Conservation (phyloP, 2,113 vertebrate genomes). For the Hylia prasina region DNA sequence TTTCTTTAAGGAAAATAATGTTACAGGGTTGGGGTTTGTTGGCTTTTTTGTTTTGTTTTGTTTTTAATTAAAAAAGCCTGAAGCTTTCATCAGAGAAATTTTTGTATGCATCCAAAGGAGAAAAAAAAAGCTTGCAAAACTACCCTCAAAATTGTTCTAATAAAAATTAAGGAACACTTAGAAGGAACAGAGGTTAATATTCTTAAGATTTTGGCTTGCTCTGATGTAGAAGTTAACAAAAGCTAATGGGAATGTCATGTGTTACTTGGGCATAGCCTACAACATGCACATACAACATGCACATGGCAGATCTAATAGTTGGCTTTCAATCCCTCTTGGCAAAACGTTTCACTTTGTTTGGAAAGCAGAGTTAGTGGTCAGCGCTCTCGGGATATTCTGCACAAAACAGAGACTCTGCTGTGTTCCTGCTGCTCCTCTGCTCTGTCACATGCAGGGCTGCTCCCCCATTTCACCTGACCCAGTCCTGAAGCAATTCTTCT, state of each 20-base stretch:
- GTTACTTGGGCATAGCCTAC: conserved; percentile 1
- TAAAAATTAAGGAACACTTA: conserved; percentile 44
- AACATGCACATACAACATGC: not conserved
- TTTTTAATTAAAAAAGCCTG: conserved; percentile 51
- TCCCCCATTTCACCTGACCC: not conserved
- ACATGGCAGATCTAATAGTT: conserved; percentile 24
- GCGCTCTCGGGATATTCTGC: not conserved
- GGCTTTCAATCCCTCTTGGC: not conserved
- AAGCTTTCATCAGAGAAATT: conserved; percentile 52
- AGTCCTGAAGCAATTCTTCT: not conserved
- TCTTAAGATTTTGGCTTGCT: conserved; percentile 32
- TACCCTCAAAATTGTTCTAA: conserved; percentile 13
- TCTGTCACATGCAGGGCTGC: not conserved
- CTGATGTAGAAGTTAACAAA: conserved; percentile 26
- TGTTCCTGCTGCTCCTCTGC: not conserved
- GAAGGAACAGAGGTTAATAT: conserved; percentile 48
- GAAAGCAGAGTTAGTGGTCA: not conserved
- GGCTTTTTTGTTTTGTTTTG: conserved; percentile 13
- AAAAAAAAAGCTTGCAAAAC: not conserved
- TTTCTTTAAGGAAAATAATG: conserved; percentile 53
- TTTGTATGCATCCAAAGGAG: conserved; percentile 13
- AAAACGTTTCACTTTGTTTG: not conserved
- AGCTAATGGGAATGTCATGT: conserved; percentile 49
- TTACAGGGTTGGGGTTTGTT: conserved; percentile 1
- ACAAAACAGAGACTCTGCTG: not conserved